A percentile compares a stretch with the other conserved stretches of the same genome.
These are phyloP conservation scores for Phataginus tetradactyla DNA, from an alignment of 2,797 vertebrate genomes.

Conservation along the genomic window DNA sequence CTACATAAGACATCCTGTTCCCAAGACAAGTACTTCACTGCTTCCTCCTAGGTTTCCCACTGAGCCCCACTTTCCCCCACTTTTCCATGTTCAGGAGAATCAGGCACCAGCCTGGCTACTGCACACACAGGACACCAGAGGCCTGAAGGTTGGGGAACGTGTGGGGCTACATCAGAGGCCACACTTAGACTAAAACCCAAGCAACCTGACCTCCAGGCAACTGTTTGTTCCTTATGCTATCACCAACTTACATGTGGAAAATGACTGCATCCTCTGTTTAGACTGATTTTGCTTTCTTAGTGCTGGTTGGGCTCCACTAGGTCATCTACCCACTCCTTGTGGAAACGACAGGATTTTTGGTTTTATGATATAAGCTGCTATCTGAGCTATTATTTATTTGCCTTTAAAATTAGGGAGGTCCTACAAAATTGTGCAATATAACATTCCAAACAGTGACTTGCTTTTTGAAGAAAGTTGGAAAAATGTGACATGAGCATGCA, in stretches of 20 bases:
- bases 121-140: neutral
- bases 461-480: slow-evolving; percentile 44
- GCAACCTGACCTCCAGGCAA: neutral
- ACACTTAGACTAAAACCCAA: neutral
- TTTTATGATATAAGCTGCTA: neutral
- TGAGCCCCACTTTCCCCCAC: neutral
- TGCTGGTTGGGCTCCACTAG: no score
- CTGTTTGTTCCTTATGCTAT: neutral
- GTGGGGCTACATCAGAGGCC: neutral
- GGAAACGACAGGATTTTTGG: neutral
- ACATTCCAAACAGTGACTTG: slow-evolving; percentile 31
- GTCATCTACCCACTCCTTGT: neutral
- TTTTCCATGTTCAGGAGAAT: neutral
- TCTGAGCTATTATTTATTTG: neutral
- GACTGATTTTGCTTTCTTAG: neutral
- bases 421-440: neutral
- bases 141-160: neutral
- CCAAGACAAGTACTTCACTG: neutral
- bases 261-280: neutral
- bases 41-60: neutral
- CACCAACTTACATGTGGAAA: rapidly evolving
- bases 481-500: neutral
- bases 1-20: neutral
- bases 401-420: neutral
- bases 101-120: neutral